phyloP scores from a whole-genome alignment of 35 echinoderm and acorn worm genomes.

The Acanthaster planci region DNA sequence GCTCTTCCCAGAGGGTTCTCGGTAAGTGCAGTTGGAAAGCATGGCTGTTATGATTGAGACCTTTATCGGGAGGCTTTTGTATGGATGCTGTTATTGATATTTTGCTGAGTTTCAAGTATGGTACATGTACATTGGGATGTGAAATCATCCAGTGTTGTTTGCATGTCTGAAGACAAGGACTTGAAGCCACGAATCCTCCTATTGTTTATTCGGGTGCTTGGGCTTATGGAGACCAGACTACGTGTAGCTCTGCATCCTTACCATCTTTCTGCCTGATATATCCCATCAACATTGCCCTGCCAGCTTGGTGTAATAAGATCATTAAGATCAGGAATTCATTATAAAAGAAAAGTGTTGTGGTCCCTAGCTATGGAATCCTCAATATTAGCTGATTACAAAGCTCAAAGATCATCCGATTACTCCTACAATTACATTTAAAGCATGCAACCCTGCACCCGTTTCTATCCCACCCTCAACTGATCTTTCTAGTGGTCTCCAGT shows the following conservation, averaged over 20 bases:
- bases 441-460: not conserved
- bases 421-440: not conserved
- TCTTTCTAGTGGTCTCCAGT: not conserved
- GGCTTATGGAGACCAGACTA: no score
- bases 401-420: not conserved
- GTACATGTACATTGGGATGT: no score
- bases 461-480: not conserved
- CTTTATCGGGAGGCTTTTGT: no score
- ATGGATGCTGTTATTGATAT: no score
- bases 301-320: slow-evolving; percentile 2
- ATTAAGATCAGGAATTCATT: not conserved
- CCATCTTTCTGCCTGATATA: not conserved
- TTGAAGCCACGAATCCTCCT: no score
- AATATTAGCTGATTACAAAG: slow-evolving; percentile 27
- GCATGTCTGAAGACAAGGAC: no score
- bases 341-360: not conserved
- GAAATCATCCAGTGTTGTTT: no score
- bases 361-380: not conserved
- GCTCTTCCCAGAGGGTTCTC: not conserved
- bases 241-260: no score
- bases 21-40: no score
- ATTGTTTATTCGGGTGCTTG: no score
- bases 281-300: not conserved
- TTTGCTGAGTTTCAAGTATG: no score
- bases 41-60: no score